Base-by-base conservation (phyloP, 2,888 invertebrate species). In the Sphaerophoria rueppellii region DNA sequence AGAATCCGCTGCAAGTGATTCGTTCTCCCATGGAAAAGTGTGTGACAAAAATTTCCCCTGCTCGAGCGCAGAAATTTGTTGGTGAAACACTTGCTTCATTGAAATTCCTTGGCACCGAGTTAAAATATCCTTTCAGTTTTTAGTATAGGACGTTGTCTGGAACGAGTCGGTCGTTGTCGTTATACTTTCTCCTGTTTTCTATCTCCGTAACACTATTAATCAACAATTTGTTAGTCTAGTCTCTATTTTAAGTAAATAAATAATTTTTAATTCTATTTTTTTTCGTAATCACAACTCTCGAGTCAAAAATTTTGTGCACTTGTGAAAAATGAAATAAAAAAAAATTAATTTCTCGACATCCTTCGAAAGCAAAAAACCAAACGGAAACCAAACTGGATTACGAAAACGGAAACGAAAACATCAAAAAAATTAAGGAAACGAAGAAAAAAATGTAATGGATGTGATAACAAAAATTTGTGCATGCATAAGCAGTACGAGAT, bases 131-230 rank as follows among this genome's bases (percentile, higher is more conserved):
- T 77, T 75, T 77, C 57, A 61, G 54, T 85, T 76, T 86, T 87
- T 82, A 87, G 87, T 87, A 83, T 86, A 87, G 86, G 75, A 86
- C 86, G 82, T 86, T 87, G 87, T 80, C 86, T 87, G 82, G 86
- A 83, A 79, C 87, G 87, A 82, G 87, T 87, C 87, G 87, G 87
- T 85, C 46, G 85, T 85, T 81, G 76, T 72, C 73, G 81, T 85
- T 85, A 81, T 81, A 85, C 81, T 85, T 81, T 81, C 76, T 85
- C 80, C 85, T 81, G 85, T 77, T 85, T 85, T 80, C 81, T 85
- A 77, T 85, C 81, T 85, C 77, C 85, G 81, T 65, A 65, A 80
- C 63, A 85, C 71, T 69, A 76, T 85, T 81, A 81, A 85, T 85
- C 85, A 85, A 77, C 81, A 81, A 85, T 85, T 85, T 69, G 79